Evolutionary conservation across 2,113 vertebrate genomes (phyloP).

Genomic region (Theristicus caerulescens): DNA sequence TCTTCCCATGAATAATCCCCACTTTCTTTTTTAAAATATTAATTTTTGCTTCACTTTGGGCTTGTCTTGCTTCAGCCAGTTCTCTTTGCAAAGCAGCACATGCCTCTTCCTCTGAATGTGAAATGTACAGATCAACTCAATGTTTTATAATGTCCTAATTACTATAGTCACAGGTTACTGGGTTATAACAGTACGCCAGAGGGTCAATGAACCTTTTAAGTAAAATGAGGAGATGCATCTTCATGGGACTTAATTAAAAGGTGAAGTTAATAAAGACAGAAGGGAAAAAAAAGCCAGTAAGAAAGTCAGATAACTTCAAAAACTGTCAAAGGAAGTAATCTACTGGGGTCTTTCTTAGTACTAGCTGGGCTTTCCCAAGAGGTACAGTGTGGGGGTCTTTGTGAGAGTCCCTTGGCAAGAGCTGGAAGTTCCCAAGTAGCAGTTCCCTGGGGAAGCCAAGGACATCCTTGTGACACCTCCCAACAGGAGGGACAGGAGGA

Average conservation of each 20-base stretch:
- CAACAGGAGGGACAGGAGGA: background rate
- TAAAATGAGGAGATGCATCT: constrained; percentile 37
- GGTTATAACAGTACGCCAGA: background rate
- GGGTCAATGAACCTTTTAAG: constrained; percentile 41
- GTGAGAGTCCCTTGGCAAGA: background rate
- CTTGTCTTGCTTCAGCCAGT: background rate
- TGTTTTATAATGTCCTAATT: constrained; percentile 45
- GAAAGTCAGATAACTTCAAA: background rate
- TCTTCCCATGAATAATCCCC: background rate
- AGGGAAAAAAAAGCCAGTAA: background rate
- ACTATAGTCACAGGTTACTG: constrained; percentile 8
- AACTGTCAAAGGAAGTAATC: background rate
- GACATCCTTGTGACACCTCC: background rate
- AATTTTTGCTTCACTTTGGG: background rate
- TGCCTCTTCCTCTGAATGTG: background rate
- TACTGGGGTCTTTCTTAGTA: background rate
- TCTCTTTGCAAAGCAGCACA: background rate
- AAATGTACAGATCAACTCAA: background rate
- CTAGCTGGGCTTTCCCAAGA: background rate
- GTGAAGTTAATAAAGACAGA: constrained; percentile 53
- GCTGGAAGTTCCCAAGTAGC: background rate
- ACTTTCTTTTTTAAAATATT: background rate
- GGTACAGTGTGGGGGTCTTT: background rate
- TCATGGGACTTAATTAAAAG: constrained; percentile 40
- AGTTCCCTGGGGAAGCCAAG: background rate